These are phyloP conservation scores for Chionis minor DNA, from an alignment of 2,113 vertebrate species.

Conservation along the genomic window DNA sequence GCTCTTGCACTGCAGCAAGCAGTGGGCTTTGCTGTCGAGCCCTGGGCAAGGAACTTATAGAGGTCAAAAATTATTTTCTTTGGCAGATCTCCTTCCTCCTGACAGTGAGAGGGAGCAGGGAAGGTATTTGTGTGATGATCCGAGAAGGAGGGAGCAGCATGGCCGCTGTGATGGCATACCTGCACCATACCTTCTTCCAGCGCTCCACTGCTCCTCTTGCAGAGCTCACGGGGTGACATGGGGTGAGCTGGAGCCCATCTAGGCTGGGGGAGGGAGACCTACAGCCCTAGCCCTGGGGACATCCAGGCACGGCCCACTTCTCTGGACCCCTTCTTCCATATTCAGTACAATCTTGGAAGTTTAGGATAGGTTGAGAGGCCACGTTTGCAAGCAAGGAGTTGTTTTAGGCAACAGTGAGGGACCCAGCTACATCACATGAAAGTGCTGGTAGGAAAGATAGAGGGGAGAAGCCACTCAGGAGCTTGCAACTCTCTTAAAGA, in stretches of 20 bases:
- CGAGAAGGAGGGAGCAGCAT: not conserved
- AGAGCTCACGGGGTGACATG: not conserved
- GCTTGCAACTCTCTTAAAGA: not conserved
- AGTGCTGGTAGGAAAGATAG: not conserved
- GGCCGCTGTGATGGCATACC: no score
- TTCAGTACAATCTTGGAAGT: not conserved
- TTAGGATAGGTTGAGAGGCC: not conserved
- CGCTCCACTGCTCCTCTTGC: not conserved
- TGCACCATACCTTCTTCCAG: not conserved
- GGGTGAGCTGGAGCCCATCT: not conserved
- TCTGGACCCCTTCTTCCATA: not conserved
- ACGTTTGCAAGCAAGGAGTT: not conserved
- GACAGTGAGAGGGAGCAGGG: not conserved
- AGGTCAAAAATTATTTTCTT: not conserved
- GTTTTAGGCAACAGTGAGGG: not conserved
- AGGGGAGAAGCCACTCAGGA: not conserved
- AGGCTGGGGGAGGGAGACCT: not conserved
- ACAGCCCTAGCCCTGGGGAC: no score
- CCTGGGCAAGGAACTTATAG: not conserved
- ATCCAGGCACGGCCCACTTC: not conserved
- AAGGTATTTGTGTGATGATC: not conserved
- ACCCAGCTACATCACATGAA: not conserved
- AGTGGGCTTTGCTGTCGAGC: not conserved
- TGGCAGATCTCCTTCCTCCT: not conserved
- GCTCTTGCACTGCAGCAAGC: not conserved